Conservation (phyloP, 2,888 invertebrate species). For the Odontothrips loti region DNA sequence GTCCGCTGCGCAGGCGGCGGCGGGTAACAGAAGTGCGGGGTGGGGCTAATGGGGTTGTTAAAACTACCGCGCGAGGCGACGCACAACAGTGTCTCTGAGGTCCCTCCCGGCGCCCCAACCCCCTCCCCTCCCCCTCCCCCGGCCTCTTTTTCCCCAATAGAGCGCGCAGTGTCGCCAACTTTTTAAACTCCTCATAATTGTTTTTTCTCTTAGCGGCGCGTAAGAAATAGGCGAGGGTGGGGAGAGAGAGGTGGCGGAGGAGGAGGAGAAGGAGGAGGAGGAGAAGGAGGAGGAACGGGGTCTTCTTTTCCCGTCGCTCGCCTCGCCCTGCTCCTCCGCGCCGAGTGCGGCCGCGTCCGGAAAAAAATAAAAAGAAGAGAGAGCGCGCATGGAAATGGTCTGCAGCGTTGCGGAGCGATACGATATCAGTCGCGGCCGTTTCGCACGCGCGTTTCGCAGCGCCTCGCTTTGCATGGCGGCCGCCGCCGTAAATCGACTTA, state of each 20-base stretch:
- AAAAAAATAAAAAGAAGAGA: background rate
- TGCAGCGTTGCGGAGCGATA: background rate
- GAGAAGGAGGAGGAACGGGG: no score
- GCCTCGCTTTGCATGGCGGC: background rate
- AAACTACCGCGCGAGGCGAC: background rate
- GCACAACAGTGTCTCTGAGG: background rate
- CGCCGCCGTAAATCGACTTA: background rate
- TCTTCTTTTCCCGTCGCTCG: no score
- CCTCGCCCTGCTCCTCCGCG: background rate
- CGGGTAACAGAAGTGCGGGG: background rate
- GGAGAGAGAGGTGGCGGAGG: background rate
- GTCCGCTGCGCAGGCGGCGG: no score
- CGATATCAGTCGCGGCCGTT: background rate
- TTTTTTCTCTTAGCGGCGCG: background rate
- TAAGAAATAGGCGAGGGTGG: background rate
- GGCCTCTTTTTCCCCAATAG: background rate
- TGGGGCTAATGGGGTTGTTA: background rate
- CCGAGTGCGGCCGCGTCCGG: background rate
- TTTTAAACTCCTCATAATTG: conserved; percentile 10
- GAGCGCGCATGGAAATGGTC: no score
- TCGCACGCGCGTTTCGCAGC: no score
- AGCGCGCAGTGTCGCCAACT: conserved; percentile 8
- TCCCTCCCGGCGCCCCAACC: background rate
- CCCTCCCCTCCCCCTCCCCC: background rate
- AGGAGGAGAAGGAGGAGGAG: no score